Evolutionary conservation across 2,797 vertebrate genomes (phyloP), one percentile per base, ranked within the genome.

Genomic region (Ispidina lecontei): DNA sequence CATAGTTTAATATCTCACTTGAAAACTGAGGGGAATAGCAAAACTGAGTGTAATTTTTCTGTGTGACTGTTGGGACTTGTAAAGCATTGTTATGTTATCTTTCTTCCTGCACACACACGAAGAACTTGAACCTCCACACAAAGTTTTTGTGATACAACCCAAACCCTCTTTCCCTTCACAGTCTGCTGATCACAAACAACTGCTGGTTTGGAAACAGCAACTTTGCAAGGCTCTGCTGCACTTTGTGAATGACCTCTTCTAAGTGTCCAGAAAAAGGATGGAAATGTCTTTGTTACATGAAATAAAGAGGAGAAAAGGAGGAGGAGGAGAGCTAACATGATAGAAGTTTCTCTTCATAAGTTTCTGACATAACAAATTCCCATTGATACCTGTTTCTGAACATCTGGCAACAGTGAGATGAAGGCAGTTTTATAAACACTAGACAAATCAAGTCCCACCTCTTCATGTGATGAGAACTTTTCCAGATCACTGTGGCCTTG

Each of bases 311-410:
- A 55, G 39, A 62, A 88, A 65, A 56, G 37, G 14, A 94, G 33
- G 26, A 84, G 51, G 56, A 79, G 14, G 52, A 84, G 29, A 72
- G 41, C 18, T 20, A 65, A 70, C 35, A 52, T 0, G 4, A 60
- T 44, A 68, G 54, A 43, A 69, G 49, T 87, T 93, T 78, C 86
- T 58, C 79, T 93, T 54, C 67, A 80, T 31, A 56, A 76, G 58
- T 80, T 81, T 72, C 63, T 55, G 76, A 72, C 39, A 71, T 58
- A 80, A 70, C 39, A 88, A 90, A 95, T 31, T 63, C 46, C 82
- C 55, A 81, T 65, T 11, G 6, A 84, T 94, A 70, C 55, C 59
- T 77, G 55, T 89, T 96, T 94, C 70, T 90, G 55, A 96, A 90
- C 74, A 96, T 41, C 67, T 21, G 19, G 20, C 71, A 90, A 91